Percentiles rank a stretch among this genome's conserved stretches.
These are phyloP conservation scores for Netelia fuscicornis DNA, from an alignment of 2,888 invertebrate species.

Conservation along the genomic window DNA sequence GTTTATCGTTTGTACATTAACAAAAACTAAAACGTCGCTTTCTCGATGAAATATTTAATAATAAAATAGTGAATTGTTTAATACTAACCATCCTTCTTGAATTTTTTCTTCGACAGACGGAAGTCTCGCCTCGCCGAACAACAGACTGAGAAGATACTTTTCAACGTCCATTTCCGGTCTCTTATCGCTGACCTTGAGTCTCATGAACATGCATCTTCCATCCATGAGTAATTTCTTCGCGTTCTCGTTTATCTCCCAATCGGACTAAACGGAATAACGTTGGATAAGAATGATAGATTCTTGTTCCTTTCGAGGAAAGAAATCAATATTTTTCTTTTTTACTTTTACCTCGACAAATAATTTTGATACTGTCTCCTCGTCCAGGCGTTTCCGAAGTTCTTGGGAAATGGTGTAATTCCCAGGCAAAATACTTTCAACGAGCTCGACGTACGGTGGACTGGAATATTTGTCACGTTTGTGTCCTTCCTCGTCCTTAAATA, in stretches of 20 bases:
- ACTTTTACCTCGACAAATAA: constrained; percentile 78
- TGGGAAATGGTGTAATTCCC: constrained; percentile 78
- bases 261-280: constrained; percentile 70
- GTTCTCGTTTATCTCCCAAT: constrained; percentile 76
- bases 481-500: constrained; percentile 83
- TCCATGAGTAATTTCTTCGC: constrained; percentile 77
- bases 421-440: constrained; percentile 79
- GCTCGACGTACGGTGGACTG: constrained; percentile 80
- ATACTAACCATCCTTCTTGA: constrained; percentile 78
- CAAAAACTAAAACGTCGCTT: background rate
- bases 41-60: too few species aligned
- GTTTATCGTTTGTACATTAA: background rate
- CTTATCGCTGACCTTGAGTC: constrained; percentile 76
- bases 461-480: constrained; percentile 80
- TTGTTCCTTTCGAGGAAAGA: background rate
- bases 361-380: constrained; percentile 75
- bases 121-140: constrained; percentile 77
- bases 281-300: background rate
- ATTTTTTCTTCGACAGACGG: constrained; percentile 72
- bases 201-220: constrained; percentile 80
- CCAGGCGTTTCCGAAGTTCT: constrained; percentile 78
- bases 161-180: constrained; percentile 78
- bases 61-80: constrained; percentile 12
- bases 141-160: constrained; percentile 75
- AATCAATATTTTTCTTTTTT: constrained; percentile 7